These are phyloP conservation scores for Athene noctua DNA, from an alignment of 2,113 vertebrate genomes.

Conservation along the genomic window DNA sequence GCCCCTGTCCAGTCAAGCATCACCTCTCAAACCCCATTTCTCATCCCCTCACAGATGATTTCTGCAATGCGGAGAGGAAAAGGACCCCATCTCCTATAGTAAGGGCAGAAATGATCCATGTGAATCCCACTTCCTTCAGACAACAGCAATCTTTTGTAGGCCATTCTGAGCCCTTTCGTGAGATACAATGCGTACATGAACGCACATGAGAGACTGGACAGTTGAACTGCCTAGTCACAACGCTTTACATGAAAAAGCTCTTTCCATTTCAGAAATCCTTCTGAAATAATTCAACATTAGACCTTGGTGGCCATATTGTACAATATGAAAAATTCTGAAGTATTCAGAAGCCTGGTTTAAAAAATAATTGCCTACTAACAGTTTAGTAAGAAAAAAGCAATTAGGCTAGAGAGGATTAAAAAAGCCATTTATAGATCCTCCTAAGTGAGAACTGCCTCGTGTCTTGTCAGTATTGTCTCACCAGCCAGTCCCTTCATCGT, in stretches of 20 bases:
- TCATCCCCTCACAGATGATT: background rate
- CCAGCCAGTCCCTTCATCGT: background rate
- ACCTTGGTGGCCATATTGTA: background rate
- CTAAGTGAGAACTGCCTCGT: background rate
- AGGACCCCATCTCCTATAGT: background rate
- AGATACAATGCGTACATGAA: background rate
- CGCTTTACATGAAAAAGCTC: background rate
- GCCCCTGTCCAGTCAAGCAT: background rate
- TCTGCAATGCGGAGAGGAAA: background rate
- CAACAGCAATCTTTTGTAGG: background rate
- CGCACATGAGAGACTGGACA: fast-evolving
- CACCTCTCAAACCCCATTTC: background rate
- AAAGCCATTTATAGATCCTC: background rate
- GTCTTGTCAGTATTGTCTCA: background rate
- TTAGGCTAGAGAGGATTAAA: background rate
- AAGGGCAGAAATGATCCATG: background rate
- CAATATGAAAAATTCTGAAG: background rate
- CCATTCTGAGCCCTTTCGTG: background rate
- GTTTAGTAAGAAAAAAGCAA: background rate
- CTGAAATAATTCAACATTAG: background rate
- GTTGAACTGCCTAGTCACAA: background rate
- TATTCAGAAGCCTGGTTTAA: background rate
- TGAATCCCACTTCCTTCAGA: background rate
- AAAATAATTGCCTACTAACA: background rate
- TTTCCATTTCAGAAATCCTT: background rate